These are phyloP conservation scores for Phrynocephalus versicolor DNA, from an alignment of 2,113 vertebrate species.

Conservation along the genomic window DNA sequence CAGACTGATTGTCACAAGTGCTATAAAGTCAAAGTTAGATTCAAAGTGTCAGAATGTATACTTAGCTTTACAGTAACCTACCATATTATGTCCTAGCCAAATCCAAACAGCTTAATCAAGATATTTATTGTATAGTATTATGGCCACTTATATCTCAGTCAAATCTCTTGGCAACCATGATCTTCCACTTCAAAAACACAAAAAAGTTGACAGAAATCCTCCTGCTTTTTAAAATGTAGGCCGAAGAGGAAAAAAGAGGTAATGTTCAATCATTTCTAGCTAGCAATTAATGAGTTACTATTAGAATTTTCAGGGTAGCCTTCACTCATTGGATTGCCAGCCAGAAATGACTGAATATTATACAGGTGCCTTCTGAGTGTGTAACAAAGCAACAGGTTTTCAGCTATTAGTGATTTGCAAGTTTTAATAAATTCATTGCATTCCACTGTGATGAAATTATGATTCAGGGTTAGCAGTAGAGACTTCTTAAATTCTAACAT, in stretches of 20 bases:
- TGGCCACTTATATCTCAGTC: not conserved
- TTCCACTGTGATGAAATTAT: not conserved
- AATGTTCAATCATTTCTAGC: too few species aligned
- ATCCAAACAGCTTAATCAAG: not conserved
- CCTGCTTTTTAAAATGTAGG: too few species aligned
- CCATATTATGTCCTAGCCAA: not conserved
- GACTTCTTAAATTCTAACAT: not conserved
- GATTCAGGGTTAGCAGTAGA: not conserved
- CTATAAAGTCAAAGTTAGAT: not conserved
- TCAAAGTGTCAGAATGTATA: not conserved
- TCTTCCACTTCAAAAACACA: not conserved
- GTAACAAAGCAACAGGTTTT: too few species aligned
- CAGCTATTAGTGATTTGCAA: too few species aligned
- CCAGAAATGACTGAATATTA: too few species aligned
- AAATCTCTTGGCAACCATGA: not conserved
- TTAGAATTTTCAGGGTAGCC: not conserved
- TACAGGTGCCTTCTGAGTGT: too few species aligned
- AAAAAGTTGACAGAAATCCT: not conserved
- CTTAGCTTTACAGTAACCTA: not conserved
- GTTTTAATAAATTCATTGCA: not conserved
- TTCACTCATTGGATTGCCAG: not conserved
- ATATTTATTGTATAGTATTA: not conserved
- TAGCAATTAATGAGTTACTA: not conserved
- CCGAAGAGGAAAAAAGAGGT: too few species aligned
- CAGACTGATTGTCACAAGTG: not conserved